A percentile compares a stretch with the other conserved stretches of the same genome.
Evolutionary conservation across 2,888 invertebrate genomes (phyloP).

Genomic region (Euplexia lucipara): DNA sequence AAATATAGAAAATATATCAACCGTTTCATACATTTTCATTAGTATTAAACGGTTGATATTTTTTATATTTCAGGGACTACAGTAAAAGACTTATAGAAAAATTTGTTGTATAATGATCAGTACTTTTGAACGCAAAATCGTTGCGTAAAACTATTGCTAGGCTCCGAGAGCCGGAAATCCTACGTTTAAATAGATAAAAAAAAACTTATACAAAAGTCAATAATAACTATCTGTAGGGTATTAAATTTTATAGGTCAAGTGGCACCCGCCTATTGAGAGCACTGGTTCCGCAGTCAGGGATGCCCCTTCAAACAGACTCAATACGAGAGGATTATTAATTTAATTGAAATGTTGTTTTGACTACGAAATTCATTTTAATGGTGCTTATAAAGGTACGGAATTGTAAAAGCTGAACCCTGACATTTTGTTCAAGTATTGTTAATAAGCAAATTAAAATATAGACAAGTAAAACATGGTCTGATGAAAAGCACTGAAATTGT

Average conservation of each 20-base stretch:
- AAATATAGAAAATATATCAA: too few species aligned
- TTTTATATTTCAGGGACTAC: too few species aligned
- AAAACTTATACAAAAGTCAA: background rate
- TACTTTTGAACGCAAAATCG: too few species aligned
- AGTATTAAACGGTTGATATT: too few species aligned
- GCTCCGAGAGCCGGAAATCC: background rate
- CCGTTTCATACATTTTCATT: too few species aligned
- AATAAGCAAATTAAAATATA: too few species aligned
- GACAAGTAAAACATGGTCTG: background rate
- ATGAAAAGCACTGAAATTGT: too few species aligned
- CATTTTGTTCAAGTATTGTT: background rate
- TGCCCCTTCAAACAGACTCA: slow-evolving; percentile 20
- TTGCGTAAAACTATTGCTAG: too few species aligned
- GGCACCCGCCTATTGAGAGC: slow-evolving; percentile 11
- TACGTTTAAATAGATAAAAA: background rate
- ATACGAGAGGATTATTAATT: slow-evolving; percentile 27
- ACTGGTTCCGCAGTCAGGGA: slow-evolving; percentile 27
- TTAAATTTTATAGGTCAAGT: slow-evolving; percentile 38
- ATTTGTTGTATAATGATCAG: too few species aligned
- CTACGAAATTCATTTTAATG: slow-evolving; percentile 10
- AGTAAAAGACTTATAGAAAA: too few species aligned
- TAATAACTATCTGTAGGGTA: slow-evolving; percentile 32
- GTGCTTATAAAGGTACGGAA: slow-evolving; percentile 12
- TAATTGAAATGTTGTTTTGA: slow-evolving; percentile 19
- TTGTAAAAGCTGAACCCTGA: slow-evolving; percentile 2